A percentile compares a stretch with the other conserved stretches of the same genome.
Evolutionary conservation across 2,113 vertebrate genomes (phyloP).

Genomic region (Anoplopoma fimbria): DNA sequence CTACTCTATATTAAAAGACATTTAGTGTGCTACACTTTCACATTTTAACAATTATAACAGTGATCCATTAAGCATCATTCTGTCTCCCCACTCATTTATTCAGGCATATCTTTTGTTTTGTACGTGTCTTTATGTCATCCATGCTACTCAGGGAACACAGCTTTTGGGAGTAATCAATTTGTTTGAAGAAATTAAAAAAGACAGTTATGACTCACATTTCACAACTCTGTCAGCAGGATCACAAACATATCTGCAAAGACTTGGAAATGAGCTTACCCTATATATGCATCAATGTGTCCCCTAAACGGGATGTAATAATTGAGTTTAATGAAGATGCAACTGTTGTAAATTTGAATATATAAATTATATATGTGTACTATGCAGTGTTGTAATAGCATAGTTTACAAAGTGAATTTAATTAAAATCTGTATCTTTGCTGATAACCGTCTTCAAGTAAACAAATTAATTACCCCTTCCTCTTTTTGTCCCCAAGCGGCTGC

Average conservation of each 20-base stretch:
- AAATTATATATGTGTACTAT: background rate
- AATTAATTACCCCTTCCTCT: background rate
- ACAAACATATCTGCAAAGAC: background rate
- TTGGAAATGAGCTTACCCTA: background rate
- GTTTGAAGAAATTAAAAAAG: background rate
- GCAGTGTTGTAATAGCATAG: background rate
- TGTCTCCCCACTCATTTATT: background rate
- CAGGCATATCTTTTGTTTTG: background rate
- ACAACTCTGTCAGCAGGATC: background rate
- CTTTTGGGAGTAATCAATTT: background rate
- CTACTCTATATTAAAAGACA: background rate
- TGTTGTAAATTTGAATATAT: background rate
- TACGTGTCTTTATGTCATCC: background rate
- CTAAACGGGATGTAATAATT: background rate
- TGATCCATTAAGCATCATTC: background rate
- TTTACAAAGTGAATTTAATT: background rate
- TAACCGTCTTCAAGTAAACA: background rate
- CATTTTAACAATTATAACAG: background rate
- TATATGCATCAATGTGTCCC: background rate
- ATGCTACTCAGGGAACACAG: background rate
- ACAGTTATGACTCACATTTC: background rate
- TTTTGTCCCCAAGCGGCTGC: conserved; percentile 87
- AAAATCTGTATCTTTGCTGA: background rate
- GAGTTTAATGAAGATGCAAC: background rate
- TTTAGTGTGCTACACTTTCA: background rate